Evolutionary conservation across 2,888 invertebrate genomes (phyloP).

Genomic region (Nematopogon swammerdamellus): DNA sequence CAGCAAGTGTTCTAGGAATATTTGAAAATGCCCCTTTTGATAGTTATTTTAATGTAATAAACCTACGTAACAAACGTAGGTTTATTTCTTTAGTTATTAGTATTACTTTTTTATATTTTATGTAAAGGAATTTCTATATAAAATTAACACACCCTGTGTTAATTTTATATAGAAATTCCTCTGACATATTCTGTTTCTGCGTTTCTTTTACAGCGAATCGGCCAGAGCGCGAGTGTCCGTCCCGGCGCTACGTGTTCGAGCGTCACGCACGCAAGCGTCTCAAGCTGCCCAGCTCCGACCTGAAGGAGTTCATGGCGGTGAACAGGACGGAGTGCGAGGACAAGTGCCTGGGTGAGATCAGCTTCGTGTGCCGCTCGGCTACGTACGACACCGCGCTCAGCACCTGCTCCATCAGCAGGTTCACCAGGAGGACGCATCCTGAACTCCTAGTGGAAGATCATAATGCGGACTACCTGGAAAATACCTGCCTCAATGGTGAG

Average conservation of each 20-base stretch:
- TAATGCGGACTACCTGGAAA: constrained; percentile 86
- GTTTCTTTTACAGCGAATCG: constrained; percentile 60
- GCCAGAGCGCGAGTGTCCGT: constrained; percentile 86
- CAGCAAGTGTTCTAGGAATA: too few relatives aligned
- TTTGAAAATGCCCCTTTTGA: too few relatives aligned
- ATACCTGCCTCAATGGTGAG: constrained; percentile 83
- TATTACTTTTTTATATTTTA: too few relatives aligned
- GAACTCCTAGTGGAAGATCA: constrained; percentile 81
- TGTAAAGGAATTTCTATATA: too few relatives aligned
- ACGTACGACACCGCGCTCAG: constrained; percentile 76
- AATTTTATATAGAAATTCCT: too few relatives aligned
- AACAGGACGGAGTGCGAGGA: constrained; percentile 90
- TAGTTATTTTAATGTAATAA: too few relatives aligned
- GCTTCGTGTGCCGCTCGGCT: constrained; percentile 84
- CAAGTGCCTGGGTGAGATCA: constrained; percentile 84
- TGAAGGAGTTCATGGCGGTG: constrained; percentile 80
- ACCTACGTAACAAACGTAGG: too few relatives aligned
- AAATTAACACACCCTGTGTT: too few relatives aligned
- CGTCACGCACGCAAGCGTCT: constrained; percentile 81
- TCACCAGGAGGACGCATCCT: constrained; percentile 83
- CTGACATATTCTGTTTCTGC: too few relatives aligned
- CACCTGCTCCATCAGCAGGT: constrained; percentile 76
- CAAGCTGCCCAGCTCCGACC: constrained; percentile 74
- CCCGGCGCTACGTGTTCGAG: constrained; percentile 84
- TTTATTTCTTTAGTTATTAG: too few relatives aligned